phyloP scores from a whole-genome alignment of 2,888 invertebrate species.

The Tyria jacobaeae region DNA sequence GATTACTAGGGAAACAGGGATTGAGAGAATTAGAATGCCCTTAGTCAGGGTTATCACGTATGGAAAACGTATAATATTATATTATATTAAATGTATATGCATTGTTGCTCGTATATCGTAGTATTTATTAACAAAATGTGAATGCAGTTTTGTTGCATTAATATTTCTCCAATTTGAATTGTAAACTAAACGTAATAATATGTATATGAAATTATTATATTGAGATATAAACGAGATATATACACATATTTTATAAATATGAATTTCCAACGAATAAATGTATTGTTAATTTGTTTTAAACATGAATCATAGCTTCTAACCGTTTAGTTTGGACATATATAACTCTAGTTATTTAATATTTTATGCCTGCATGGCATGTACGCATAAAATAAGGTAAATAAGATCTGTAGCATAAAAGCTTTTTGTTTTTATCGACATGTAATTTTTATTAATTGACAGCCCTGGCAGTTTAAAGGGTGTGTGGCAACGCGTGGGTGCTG shows the following conservation, averaged over 20 bases:
- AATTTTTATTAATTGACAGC: constrained; percentile 23
- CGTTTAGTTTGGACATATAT: no score
- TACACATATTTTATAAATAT: not conserved
- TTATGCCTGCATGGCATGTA: no score
- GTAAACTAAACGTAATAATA: not conserved
- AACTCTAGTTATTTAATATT: no score
- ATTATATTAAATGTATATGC: no score
- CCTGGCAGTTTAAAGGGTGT: constrained; percentile 44
- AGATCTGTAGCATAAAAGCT: not conserved
- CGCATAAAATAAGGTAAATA: no score
- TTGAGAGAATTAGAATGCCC: constrained; percentile 35
- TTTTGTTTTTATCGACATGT: not conserved
- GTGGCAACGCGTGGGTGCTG: constrained; percentile 56
- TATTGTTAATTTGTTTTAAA: not conserved
- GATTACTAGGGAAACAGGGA: constrained; percentile 40
- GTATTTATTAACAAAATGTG: no score
- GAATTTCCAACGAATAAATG: not conserved
- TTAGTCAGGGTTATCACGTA: constrained; percentile 36
- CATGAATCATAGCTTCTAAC: no score
- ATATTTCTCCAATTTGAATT: not conserved
- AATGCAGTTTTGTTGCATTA: no score
- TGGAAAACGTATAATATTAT: not conserved
- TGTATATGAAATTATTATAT: not conserved
- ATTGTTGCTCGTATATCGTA: no score
- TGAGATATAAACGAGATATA: not conserved